phyloP scores from a whole-genome alignment of 1,140 invertebrate genomes.

The Paralvinella palmiformis region DNA sequence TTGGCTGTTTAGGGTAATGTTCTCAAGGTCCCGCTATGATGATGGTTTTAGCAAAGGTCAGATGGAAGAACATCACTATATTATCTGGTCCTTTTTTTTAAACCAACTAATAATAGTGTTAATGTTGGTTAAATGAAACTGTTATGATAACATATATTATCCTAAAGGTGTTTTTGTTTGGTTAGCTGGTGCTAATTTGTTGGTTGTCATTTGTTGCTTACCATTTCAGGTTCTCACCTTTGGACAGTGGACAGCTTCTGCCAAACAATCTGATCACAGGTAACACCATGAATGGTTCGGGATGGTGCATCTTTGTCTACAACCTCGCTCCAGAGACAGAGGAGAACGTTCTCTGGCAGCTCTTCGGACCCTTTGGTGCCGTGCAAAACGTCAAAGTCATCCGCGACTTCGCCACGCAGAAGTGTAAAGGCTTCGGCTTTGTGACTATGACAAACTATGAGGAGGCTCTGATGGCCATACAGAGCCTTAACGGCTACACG shows the following conservation, averaged over 20 bases:
- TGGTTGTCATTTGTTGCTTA: no score
- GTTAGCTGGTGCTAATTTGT: no score
- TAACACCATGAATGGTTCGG: conserved; percentile 40
- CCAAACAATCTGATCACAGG: conserved; percentile 18
- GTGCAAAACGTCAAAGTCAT: conserved; percentile 96
- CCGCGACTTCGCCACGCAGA: conserved; percentile 93
- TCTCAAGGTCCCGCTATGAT: no score
- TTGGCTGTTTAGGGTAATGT: no score
- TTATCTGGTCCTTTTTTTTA: no score
- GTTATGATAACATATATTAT: no score
- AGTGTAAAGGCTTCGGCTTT: conserved; percentile 99
- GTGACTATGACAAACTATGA: conserved; percentile 99
- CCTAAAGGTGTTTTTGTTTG: no score
- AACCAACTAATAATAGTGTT: no score
- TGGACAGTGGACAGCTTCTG: conserved; percentile 29
- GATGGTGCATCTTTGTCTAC: conserved; percentile 98
- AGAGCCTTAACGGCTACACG: conserved; percentile 95
- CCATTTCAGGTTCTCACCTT: conserved; percentile 48
- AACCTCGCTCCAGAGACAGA: conserved; percentile 97
- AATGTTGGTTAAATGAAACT: no score
- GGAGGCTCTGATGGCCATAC: conserved; percentile 94
- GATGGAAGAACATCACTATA: no score
- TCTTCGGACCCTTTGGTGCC: conserved; percentile 98
- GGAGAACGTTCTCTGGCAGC: conserved; percentile 96
- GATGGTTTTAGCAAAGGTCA: no score